These are phyloP conservation scores for Orthosia incerta DNA, from an alignment of 2,888 invertebrate genomes.

Conservation along the genomic window DNA sequence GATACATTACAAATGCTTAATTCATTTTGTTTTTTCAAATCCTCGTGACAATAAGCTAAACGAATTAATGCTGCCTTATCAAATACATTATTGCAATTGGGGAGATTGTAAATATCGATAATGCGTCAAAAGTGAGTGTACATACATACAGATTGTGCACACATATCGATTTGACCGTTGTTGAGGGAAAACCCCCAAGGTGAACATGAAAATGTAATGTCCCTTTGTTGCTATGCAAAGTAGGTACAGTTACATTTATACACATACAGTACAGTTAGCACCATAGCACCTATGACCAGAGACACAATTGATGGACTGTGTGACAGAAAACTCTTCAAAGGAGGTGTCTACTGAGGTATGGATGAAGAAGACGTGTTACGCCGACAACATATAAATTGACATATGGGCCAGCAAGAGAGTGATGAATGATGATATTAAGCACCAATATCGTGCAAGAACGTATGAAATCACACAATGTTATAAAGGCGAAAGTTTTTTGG, in stretches of 20 bases:
- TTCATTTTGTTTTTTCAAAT: slow-evolving; percentile 26
- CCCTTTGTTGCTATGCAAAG: slow-evolving; percentile 8
- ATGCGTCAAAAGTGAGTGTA: slow-evolving; percentile 20
- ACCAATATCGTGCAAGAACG: too few relatives aligned
- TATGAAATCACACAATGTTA: too few relatives aligned
- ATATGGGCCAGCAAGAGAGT: too few relatives aligned
- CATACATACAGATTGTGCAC: neutral
- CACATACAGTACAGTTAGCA: neutral
- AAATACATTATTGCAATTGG: neutral
- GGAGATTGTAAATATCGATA: slow-evolving; percentile 13
- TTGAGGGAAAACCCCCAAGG: slow-evolving; percentile 1
- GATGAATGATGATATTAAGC: too few relatives aligned
- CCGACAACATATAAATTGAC: neutral
- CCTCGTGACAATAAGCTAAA: slow-evolving; percentile 10
- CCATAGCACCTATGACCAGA: neutral
- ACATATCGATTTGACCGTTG: slow-evolving; percentile 17
- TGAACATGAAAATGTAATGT: neutral
- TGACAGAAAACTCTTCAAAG: neutral
- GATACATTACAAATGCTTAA: slow-evolving; percentile 9
- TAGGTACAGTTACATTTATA: neutral
- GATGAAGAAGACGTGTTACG: neutral
- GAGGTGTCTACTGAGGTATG: too few relatives aligned
- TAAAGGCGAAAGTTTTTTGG: too few relatives aligned
- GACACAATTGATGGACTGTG: neutral
- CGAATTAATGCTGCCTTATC: slow-evolving; percentile 17